phyloP scores from a whole-genome alignment of 2,888 invertebrate genomes.

The Ennomos erosarius region DNA sequence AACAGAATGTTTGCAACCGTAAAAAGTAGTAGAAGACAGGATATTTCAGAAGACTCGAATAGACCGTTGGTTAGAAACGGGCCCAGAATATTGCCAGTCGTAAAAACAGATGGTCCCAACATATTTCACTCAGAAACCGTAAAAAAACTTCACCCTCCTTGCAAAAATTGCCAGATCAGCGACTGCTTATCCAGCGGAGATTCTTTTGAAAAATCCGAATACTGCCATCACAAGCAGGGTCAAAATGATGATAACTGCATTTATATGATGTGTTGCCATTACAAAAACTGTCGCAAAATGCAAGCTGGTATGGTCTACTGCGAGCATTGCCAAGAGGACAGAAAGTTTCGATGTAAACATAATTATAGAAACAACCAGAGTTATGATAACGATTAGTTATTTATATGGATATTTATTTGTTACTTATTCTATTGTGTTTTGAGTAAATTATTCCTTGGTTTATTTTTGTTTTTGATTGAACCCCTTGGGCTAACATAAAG shows the following conservation, averaged over 20 bases:
- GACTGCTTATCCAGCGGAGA: slow-evolving; percentile 68
- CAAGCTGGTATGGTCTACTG: slow-evolving; percentile 46
- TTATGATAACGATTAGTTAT: slow-evolving; percentile 39
- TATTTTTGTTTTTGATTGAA: slow-evolving; percentile 11
- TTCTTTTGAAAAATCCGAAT: slow-evolving; percentile 48
- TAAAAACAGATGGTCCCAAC: slow-evolving; percentile 51
- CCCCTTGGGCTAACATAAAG: too few species aligned
- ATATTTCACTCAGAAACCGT: slow-evolving; percentile 1
- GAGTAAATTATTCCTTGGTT: slow-evolving; percentile 25
- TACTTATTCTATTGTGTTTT: slow-evolving; percentile 16
- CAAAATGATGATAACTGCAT: slow-evolving; percentile 51
- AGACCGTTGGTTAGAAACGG: slow-evolving; percentile 66
- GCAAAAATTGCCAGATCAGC: slow-evolving; percentile 56
- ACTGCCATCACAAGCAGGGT: slow-evolving; percentile 42
- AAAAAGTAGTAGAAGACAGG: slow-evolving; percentile 31
- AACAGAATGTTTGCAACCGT: slow-evolving; percentile 77
- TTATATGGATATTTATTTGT: slow-evolving; percentile 35
- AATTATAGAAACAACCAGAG: slow-evolving; percentile 8
- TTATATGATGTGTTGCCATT: slow-evolving; percentile 59
- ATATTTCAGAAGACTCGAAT: slow-evolving; percentile 47
- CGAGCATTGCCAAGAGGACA: slow-evolving; percentile 47
- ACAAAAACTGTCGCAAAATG: slow-evolving; percentile 44
- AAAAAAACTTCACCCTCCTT: slow-evolving; percentile 20
- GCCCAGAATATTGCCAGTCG: slow-evolving; percentile 73
- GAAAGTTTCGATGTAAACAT: slow-evolving; percentile 31